phyloP scores from a whole-genome alignment of 2,113 vertebrate genomes.

The Aptenodytes patagonicus region DNA sequence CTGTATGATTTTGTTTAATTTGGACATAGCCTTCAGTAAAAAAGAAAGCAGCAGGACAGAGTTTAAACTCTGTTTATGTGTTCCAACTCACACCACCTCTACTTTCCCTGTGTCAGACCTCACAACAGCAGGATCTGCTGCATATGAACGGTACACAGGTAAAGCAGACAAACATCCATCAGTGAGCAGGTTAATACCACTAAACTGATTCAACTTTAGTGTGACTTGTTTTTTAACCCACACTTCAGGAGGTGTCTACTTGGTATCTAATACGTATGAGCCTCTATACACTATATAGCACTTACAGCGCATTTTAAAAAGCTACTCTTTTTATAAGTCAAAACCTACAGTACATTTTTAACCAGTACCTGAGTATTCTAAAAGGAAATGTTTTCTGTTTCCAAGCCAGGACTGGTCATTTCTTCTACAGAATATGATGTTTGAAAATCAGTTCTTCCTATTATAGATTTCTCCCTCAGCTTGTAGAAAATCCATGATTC shows the following conservation, averaged over 20 bases:
- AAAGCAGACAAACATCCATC: background rate
- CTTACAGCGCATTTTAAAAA: slow-evolving; percentile 52
- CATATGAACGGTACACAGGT: background rate
- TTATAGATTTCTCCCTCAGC: slow-evolving; percentile 86
- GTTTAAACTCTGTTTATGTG: background rate
- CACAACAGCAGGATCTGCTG: background rate
- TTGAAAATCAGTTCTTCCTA: slow-evolving; percentile 85
- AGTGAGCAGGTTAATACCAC: background rate
- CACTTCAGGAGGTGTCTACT: background rate
- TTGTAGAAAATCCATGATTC: slow-evolving; percentile 87
- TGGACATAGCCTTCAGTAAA: background rate
- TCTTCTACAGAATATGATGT: slow-evolving; percentile 79
- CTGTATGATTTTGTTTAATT: background rate
- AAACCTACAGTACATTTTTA: slow-evolving; percentile 51
- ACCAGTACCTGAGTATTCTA: slow-evolving; percentile 67
- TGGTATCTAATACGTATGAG: slow-evolving; percentile 55
- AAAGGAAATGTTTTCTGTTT: slow-evolving; percentile 73
- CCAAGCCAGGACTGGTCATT: slow-evolving; percentile 75
- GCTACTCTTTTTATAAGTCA: slow-evolving; percentile 44
- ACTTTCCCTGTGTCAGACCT: background rate
- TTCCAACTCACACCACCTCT: background rate
- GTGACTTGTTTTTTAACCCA: slow-evolving; percentile 57
- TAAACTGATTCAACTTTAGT: background rate
- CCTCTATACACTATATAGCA: background rate
- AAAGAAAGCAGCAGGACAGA: background rate